Base-by-base conservation (phyloP, 2,113 vertebrate genomes). In the Epinephelus cyanopodus region DNA sequence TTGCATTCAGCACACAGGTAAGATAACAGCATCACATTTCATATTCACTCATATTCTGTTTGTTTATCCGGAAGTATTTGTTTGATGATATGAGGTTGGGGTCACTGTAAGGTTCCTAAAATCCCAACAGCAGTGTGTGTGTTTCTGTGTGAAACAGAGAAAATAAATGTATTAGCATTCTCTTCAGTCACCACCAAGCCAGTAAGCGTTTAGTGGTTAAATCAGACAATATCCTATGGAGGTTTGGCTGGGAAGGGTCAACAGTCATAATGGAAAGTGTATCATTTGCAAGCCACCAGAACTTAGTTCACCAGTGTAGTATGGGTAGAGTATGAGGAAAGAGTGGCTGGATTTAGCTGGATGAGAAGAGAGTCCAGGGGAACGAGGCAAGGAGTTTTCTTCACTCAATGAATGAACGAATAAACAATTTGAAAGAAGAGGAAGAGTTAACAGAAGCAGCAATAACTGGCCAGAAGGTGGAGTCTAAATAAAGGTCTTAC, bases 1-100 rank as follows among this genome's bases (percentile, higher is more conserved):
- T 42, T 0, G 39, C 42, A 14, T 58, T 27, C 82, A 74, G n/a
- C 67, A 47, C 27, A 56, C 17, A 81, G 84, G 83, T 86, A 86
- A 73, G 83, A 27, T 18, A 54, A 64, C 39, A 58, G 21, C 25
- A 72, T 66, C 47, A 5, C 33, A 72, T 12, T 65, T 71, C 25
- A 71, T 21, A 23, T 54, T 10, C 37, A n/a, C n/a, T 23, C 18
- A 33, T 63, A 18, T 33, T 73, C 12, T 66, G 27, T 71, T 64
- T 63, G 29, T 72, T 13, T 37, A 27, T 80, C 60, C 21, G 19
- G 15, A 47, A 7, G 9, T 61, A 17, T 47, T 45, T 45, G 39
- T 2, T 48, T 27, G 12, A 7, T 27, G 3, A 60, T 45, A 23
- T 65, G 21, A 39, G n/a, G 48, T 42, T 62, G 18, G 15, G 13